A percentile compares a stretch with the other conserved stretches of the same genome.
These are phyloP conservation scores for Dipus sagitta DNA, from an alignment of 2,797 vertebrate genomes.

Conservation along the genomic window DNA sequence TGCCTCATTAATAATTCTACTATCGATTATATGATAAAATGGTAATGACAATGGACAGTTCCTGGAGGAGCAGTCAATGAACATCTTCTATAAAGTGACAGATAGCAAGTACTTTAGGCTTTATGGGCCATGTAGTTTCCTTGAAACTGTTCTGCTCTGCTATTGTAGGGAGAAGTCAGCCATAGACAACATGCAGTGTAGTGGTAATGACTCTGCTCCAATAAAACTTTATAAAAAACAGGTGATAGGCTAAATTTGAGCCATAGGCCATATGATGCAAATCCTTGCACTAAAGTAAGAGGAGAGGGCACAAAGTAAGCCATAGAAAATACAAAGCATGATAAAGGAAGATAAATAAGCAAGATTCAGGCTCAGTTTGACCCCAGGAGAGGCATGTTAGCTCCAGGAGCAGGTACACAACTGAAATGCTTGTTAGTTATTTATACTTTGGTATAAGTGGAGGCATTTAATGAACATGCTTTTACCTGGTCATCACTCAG, in stretches of 20 bases:
- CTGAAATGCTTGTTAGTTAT: neutral
- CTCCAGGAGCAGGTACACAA: neutral
- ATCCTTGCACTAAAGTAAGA: neutral
- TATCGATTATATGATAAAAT: neutral
- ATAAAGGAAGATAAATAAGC: neutral
- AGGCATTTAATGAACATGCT: neutral
- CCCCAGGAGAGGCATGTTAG: neutral
- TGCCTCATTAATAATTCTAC: conserved; percentile 5
- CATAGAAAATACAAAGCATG: neutral
- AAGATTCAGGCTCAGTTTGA: neutral
- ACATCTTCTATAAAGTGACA: neutral
- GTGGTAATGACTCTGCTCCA: neutral
- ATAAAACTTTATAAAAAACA: conserved; percentile 43
- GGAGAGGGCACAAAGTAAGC: neutral
- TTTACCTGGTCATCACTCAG: neutral
- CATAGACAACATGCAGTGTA: neutral
- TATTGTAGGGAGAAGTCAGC: neutral
- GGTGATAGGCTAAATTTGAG: neutral
- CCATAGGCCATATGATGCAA: neutral
- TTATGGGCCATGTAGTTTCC: neutral
- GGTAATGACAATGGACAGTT: neutral
- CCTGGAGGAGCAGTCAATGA: neutral
- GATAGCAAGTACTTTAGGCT: conserved; percentile 5
- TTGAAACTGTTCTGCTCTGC: neutral
- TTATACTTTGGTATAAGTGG: neutral